phyloP scores from a whole-genome alignment of 1,140 invertebrate genomes.

The Drosophila erecta region DNA sequence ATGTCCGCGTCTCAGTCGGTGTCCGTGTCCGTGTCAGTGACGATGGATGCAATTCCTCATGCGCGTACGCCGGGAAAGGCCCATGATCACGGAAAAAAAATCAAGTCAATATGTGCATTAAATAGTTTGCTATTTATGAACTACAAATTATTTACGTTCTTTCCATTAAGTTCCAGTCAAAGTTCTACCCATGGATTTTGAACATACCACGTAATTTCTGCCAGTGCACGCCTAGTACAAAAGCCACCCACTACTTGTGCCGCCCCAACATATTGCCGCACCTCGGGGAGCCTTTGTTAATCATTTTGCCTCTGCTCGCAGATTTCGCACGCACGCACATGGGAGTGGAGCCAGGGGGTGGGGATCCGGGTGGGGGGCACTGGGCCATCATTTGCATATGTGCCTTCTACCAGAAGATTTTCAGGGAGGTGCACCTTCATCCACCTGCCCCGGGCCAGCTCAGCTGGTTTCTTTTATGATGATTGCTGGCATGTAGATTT shows the following conservation, averaged over 20 bases:
- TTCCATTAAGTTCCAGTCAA: too few relatives aligned
- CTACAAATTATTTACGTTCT: too few relatives aligned
- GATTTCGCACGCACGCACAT: constrained; percentile 76
- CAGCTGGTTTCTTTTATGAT: constrained; percentile 53
- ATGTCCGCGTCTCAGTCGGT: constrained; percentile 19
- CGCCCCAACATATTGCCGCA: constrained; percentile 34
- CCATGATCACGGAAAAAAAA: too few relatives aligned
- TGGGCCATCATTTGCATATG: constrained; percentile 53
- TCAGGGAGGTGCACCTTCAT: background rate
- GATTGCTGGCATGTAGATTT: constrained; percentile 52
- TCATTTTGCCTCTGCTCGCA: constrained; percentile 66
- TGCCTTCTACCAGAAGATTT: constrained; percentile 14
- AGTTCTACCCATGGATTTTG: too few relatives aligned
- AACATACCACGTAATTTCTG: background rate
- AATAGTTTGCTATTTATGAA: too few relatives aligned
- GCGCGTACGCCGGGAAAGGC: constrained; percentile 15
- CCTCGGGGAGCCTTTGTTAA: constrained; percentile 72
- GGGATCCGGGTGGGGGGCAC: constrained; percentile 5
- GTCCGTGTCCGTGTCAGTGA: constrained; percentile 32
- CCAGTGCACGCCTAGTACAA: constrained; percentile 14
- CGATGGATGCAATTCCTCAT: constrained; percentile 49
- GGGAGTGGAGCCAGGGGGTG: constrained; percentile 12
- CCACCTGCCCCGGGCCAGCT: constrained; percentile 36
- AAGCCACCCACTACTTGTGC: constrained; percentile 3
- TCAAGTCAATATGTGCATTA: too few relatives aligned